Conservation (phyloP, 1,140 invertebrate species). For the Zaprionus lachaisei region DNA sequence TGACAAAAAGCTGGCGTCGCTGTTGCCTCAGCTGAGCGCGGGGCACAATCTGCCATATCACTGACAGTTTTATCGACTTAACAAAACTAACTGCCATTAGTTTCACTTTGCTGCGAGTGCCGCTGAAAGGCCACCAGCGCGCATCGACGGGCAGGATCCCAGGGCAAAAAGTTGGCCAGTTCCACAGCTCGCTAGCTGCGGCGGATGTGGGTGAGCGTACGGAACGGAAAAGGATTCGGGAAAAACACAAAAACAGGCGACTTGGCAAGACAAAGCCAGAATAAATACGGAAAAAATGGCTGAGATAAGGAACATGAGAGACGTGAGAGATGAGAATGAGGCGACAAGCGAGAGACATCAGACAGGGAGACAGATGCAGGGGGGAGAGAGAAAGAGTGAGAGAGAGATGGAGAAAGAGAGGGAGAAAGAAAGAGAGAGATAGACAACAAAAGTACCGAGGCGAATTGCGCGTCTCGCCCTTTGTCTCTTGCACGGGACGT, state of each 20-base stretch:
- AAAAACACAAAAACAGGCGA: constrained; percentile 38
- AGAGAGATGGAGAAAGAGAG: neutral
- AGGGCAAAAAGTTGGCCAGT: constrained; percentile 43
- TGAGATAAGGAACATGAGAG: constrained; percentile 64
- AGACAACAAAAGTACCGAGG: neutral
- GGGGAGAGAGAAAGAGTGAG: neutral
- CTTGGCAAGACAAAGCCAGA: constrained; percentile 73
- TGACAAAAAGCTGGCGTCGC: constrained; percentile 24
- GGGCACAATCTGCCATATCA: constrained; percentile 81
- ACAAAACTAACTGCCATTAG: constrained; percentile 84
- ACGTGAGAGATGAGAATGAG: constrained; percentile 49
- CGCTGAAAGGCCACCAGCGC: constrained; percentile 72
- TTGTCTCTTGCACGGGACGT: constrained; percentile 64
- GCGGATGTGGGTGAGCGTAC: neutral
- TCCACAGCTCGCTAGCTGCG: neutral
- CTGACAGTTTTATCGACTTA: constrained; percentile 84
- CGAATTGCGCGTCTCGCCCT: constrained; percentile 11
- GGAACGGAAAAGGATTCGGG: constrained; percentile 35
- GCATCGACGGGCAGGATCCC: constrained; percentile 19
- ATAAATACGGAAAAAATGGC: constrained; percentile 60
- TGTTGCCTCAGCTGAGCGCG: constrained; percentile 44
- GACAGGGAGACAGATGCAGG: neutral
- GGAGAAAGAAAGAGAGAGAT: neutral
- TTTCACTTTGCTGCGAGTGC: constrained; percentile 81
- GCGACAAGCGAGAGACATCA: neutral